Evolutionary conservation across 2,797 vertebrate genomes (phyloP), one percentile per base, ranked within the genome.

Genomic region (Anniella stebbinsi): DNA sequence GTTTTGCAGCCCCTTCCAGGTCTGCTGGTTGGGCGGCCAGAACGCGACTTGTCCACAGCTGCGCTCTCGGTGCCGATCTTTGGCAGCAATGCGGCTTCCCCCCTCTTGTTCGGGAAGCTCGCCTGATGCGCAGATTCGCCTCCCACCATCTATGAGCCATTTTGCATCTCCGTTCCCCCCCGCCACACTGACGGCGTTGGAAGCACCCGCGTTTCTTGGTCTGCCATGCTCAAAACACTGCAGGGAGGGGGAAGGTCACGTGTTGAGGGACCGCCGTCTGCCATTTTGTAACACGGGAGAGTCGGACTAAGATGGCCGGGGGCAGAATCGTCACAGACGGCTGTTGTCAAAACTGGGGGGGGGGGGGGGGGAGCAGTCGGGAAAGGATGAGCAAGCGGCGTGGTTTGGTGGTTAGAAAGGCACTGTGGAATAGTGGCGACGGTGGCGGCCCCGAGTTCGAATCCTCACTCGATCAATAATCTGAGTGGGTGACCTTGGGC

Each of bases 311-410:
- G 67, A 48, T 76, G 57, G 57, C 33, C 3, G 33, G 28, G 7
- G 38, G 36, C 21, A 21, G 54, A 6, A 5, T 7, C 2, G 33
- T 15, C 2, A 7, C 41, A 0, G 23, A 2, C 3, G 0, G 33
- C 45, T 45, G 45, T 45, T 6, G 6, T 45, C 45, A 6, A 6
- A 45, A 45, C 3, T 6, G 8, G 51, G 78, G 7, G 2, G 1
- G 13, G 8, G 21, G n/a, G n/a, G n/a, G n/a, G n/a, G 23, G 2
- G 38, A 38, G 41, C 5, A 6, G 10, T 11, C 75, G 6, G 21
- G 38, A 25, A 4, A 15, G 45, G 28, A 51, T 30, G 28, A 77
- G 38, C 4, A n/a, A n/a, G n/a, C n/a, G n/a, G n/a, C n/a, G n/a
- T n/a, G 15, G 76, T 8, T 4, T 2, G 33, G 78, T 11, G 33